Conservation (phyloP, 2,888 invertebrate genomes). For the Penaeus monodon region DNA sequence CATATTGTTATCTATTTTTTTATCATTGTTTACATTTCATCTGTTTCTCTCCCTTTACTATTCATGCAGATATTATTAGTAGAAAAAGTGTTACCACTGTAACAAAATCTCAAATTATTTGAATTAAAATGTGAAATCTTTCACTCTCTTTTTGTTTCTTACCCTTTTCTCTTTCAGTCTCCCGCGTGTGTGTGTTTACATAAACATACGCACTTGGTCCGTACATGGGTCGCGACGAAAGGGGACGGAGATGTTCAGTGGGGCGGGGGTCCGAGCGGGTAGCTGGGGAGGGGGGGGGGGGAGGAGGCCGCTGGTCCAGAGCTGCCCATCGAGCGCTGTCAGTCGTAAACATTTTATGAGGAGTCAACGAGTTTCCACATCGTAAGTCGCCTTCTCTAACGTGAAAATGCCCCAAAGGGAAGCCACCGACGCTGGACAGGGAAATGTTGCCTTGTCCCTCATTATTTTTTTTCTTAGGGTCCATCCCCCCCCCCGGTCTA, state of each 20-base stretch:
- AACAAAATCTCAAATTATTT: too few relatives aligned
- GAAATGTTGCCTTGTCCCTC: constrained; percentile 10
- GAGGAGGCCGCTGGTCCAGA: not conserved
- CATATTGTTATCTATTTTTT: too few relatives aligned
- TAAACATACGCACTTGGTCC: too few relatives aligned
- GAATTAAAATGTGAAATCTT: too few relatives aligned
- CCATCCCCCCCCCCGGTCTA: too few relatives aligned
- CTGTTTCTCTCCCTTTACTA: too few relatives aligned
- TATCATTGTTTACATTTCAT: too few relatives aligned
- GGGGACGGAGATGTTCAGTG: not conserved
- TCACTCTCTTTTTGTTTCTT: too few relatives aligned
- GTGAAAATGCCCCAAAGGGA: constrained; percentile 57
- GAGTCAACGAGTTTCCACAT: constrained; percentile 55
- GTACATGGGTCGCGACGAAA: not conserved
- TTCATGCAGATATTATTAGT: too few relatives aligned
- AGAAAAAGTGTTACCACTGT: too few relatives aligned
- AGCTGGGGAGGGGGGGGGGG: not conserved
- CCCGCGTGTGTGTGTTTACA: not conserved
- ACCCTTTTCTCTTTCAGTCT: not conserved
- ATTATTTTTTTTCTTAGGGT: constrained; percentile 6
- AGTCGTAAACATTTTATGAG: constrained; percentile 57
- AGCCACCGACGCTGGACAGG: constrained; percentile 29
- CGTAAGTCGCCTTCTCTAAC: constrained; percentile 53
- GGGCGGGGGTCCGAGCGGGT: not conserved
- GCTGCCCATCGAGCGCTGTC: constrained; percentile 37